These are phyloP conservation scores for Synodontis membranacea DNA, from an alignment of 2,113 vertebrate genomes.

Conservation along the genomic window DNA sequence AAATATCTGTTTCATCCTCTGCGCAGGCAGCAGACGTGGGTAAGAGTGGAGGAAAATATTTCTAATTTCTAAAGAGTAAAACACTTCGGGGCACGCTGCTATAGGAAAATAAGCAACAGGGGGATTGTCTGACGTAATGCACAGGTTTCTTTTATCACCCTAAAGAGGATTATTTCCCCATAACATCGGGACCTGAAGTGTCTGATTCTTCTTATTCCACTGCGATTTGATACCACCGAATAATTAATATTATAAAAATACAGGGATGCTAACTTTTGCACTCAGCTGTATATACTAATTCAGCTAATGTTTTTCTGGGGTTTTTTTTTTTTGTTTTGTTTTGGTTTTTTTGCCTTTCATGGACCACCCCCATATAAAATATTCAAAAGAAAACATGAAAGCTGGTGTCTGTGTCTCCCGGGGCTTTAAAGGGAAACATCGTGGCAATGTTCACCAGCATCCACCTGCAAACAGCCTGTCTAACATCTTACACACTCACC, in stretches of 20 bases:
- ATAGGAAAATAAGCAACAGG: not conserved
- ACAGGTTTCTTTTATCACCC: not conserved
- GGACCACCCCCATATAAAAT: slow-evolving; percentile 10
- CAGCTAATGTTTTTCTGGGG: not conserved
- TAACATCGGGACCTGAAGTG: not conserved
- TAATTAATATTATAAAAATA: not conserved
- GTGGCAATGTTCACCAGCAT: not conserved
- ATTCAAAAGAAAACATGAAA: slow-evolving; percentile 35
- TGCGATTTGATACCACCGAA: not conserved
- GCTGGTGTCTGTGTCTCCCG: slow-evolving; percentile 25
- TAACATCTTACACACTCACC: slow-evolving; percentile 14
- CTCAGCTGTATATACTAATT: too few relatives aligned
- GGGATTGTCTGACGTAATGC: not conserved
- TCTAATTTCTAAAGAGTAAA: not conserved
- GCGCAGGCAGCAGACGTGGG: not conserved
- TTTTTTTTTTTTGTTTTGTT: too few relatives aligned
- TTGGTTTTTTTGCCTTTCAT: not conserved
- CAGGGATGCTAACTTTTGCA: not conserved
- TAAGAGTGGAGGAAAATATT: not conserved
- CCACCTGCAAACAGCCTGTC: slow-evolving; percentile 22
- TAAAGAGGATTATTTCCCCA: not conserved
- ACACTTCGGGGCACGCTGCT: not conserved
- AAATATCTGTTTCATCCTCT: not conserved
- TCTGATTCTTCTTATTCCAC: not conserved
- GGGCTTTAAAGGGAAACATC: slow-evolving; percentile 10